These are phyloP conservation scores for Epinotia ramella DNA, from an alignment of 2,888 invertebrate genomes.

Conservation along the genomic window DNA sequence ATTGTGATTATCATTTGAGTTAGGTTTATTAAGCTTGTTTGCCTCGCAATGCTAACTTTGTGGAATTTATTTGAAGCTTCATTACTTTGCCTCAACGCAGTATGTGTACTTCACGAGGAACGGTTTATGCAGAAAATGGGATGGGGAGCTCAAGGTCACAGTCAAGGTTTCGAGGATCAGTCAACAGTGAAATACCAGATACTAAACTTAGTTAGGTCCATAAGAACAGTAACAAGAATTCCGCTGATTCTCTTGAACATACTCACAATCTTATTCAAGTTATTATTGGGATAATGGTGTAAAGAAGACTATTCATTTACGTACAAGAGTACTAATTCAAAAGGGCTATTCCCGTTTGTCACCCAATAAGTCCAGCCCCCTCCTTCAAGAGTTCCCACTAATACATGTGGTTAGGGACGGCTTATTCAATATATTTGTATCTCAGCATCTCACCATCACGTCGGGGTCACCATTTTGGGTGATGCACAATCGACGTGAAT, in stretches of 20 bases:
- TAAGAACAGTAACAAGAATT: conserved; percentile 98
- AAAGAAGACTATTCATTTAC: conserved; percentile 17
- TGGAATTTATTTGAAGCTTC: conserved; percentile 97
- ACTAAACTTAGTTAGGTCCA: conserved; percentile 95
- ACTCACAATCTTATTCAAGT: conserved; percentile 93
- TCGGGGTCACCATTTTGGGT: no score
- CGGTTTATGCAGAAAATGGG: conserved; percentile 97
- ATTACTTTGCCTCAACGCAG: conserved; percentile 95
- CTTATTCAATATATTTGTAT: no score
- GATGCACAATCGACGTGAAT: no score
- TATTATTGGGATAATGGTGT: conserved; percentile 91
- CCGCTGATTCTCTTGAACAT: conserved; percentile 97
- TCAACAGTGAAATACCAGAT: conserved; percentile 95
- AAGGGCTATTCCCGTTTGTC: neutral
- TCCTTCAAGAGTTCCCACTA: no score
- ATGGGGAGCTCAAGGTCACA: conserved; percentile 91
- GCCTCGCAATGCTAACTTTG: conserved; percentile 89
- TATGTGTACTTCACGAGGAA: conserved; percentile 97
- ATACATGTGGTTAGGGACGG: no score
- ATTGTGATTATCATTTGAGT: neutral
- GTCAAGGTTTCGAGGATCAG: conserved; percentile 95
- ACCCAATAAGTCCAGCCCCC: no score
- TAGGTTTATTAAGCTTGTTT: conserved; percentile 5
- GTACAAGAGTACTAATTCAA: neutral
- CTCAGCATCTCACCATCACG: no score